phyloP scores from a whole-genome alignment of 2,888 invertebrate species.

The Stenchaetothrips biformis region DNA sequence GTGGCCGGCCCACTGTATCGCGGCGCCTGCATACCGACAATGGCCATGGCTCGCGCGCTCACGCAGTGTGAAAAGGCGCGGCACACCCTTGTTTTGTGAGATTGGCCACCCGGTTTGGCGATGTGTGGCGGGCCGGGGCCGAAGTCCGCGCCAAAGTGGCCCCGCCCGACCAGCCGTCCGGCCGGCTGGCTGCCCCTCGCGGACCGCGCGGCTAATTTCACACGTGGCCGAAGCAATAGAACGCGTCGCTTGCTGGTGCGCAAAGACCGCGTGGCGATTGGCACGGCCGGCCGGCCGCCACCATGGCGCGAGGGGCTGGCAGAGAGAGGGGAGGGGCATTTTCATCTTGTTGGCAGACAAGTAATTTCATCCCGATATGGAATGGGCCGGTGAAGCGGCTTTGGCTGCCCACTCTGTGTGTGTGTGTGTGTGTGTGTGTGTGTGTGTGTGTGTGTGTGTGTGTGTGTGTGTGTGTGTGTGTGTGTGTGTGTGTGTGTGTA shows the following conservation, averaged over 20 bases:
- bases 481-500: too few relatives aligned
- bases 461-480: too few relatives aligned
- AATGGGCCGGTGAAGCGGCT: neutral
- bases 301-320: neutral
- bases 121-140: too few relatives aligned
- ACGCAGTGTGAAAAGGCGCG: neutral
- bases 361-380: neutral
- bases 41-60: neutral
- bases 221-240: slow-evolving; percentile 9
- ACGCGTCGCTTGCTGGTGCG: neutral
- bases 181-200: neutral
- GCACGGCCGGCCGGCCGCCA: neutral
- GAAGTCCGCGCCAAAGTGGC: too few relatives aligned
- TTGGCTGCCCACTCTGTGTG: neutral
- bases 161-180: too few relatives aligned
- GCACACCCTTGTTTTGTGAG: neutral
- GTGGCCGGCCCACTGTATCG: too few relatives aligned
- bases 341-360: neutral
- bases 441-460: neutral
- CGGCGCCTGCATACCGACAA: neutral
- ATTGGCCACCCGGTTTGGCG: neutral
- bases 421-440: neutral
- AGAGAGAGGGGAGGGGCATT: neutral
- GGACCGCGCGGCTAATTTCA: neutral
- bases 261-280: neutral